Base-by-base conservation (phyloP, 2,113 vertebrate species). In the Carassius carassius region DNA sequence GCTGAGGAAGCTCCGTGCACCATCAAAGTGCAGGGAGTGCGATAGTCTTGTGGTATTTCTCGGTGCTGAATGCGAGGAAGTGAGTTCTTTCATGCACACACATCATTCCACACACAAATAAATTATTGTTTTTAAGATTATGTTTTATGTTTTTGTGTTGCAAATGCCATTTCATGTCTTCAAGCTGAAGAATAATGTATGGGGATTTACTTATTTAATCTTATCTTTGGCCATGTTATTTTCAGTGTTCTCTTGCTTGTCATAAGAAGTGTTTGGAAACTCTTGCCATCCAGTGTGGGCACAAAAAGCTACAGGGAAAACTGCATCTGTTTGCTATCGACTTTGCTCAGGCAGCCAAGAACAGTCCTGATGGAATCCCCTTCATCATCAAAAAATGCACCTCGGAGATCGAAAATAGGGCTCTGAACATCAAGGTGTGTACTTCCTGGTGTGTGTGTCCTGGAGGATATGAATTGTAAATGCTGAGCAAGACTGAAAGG, bases 261-360 rank as follows among this genome's bases (percentile, higher is more conserved):
- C 98, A 99, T 90, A 98, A 98, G 91, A 99, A 99, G 77, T 99
- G 98, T 91, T 93, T 99, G 91, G 98, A 99, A 89, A 99, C 96
- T 21, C 92, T 99, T 92, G 96, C 97, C 84, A 99, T 99, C 91
- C 96, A 97, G 84, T 99, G 98, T 86, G 98, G 98, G 63, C 98
- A 99, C 86, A 98, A 98, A 91, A 99, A 99, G 90, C 97, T 99
- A 83, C 95, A 96, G 75, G 97, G 97, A 54, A 96, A 94, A 90
- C 96, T 98, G 88, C 97, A 99, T 83, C 92, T 99, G 74, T 99
- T 99, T 85, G 98, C 97, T 81, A 96, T 98, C 32, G 98, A 99
- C 92, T 99, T 99, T 91, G 94, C 94, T 37, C 97, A 97, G 91
- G 93, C 96, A 47, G 96, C 97, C 41, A 98, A 94, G 92, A 98